phyloP scores from a whole-genome alignment of 2,113 vertebrate genomes.

The Entelurus aequoreus region DNA sequence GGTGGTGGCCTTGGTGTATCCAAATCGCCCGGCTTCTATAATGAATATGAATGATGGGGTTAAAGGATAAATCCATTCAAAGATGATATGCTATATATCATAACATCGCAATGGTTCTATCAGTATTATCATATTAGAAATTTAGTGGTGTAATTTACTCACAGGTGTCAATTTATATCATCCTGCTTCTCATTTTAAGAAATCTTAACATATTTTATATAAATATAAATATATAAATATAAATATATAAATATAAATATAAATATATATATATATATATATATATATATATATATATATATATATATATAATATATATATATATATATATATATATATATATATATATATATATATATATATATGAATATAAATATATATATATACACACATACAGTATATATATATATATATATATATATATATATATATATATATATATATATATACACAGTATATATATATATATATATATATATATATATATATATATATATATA shows the following conservation, averaged over 20 bases:
- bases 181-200: not conserved
- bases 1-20: slow-evolving; percentile 30
- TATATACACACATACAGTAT: too few relatives aligned
- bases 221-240: too few relatives aligned
- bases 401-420: not conserved
- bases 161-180: slow-evolving; percentile 1
- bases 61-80: slow-evolving; percentile 18
- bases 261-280: too few relatives aligned
- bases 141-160: slow-evolving; percentile 7
- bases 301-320: not conserved
- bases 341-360: too few relatives aligned
- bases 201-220: not conserved
- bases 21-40: not conserved
- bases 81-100: slow-evolving; percentile 14
- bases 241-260: not conserved
- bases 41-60: slow-evolving; percentile 16
- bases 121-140: not conserved
- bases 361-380: not conserved
- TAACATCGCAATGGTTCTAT: not conserved
- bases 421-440: too few relatives aligned
- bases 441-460: not conserved
- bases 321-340: not conserved
- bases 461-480: not conserved
- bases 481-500: too few relatives aligned
- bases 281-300: too few relatives aligned